phyloP scores from a whole-genome alignment of 92 coral and sea anemone genomes.

The Epizoanthus illoricatus region DNA sequence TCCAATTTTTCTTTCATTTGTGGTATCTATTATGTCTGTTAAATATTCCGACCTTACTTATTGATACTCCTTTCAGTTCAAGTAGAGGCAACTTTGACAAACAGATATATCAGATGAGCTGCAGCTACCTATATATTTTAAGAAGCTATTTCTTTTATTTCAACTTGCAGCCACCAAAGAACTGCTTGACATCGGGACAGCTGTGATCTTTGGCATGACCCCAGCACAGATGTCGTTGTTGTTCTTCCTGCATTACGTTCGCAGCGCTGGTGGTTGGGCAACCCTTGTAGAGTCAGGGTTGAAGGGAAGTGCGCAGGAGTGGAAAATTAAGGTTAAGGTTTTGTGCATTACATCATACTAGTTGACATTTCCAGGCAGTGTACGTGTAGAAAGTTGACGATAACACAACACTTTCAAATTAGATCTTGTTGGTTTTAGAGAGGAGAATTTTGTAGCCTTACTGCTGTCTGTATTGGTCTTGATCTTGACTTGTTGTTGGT shows the following conservation, averaged over 20 bases:
- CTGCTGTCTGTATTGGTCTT: not conserved
- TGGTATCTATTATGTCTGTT: not conserved
- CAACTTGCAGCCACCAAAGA: constrained; percentile 59
- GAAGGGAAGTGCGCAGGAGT: constrained; percentile 90
- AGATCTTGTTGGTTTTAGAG: not conserved
- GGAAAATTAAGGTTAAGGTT: constrained; percentile 93
- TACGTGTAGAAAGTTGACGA: not conserved
- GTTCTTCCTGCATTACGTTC: constrained; percentile 83
- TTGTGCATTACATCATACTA: too few species aligned
- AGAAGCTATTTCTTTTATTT: not conserved
- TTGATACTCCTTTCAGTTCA: too few species aligned
- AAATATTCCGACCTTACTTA: too few species aligned
- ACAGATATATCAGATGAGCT: too few species aligned
- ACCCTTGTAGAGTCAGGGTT: constrained; percentile 63
- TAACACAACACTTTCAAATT: not conserved
- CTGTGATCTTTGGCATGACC: constrained; percentile 77
- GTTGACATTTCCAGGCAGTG: too few species aligned
- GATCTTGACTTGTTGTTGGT: not conserved
- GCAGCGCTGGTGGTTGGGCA: constrained; percentile 80
- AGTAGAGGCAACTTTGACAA: too few species aligned
- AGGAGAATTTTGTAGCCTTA: not conserved
- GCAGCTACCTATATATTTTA: too few species aligned
- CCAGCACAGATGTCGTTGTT: constrained; percentile 89
- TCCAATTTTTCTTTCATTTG: not conserved
- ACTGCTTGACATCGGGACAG: constrained; percentile 68